Base-by-base conservation (phyloP, 2,113 vertebrate species). In the Tangachromis dhanisi region DNA sequence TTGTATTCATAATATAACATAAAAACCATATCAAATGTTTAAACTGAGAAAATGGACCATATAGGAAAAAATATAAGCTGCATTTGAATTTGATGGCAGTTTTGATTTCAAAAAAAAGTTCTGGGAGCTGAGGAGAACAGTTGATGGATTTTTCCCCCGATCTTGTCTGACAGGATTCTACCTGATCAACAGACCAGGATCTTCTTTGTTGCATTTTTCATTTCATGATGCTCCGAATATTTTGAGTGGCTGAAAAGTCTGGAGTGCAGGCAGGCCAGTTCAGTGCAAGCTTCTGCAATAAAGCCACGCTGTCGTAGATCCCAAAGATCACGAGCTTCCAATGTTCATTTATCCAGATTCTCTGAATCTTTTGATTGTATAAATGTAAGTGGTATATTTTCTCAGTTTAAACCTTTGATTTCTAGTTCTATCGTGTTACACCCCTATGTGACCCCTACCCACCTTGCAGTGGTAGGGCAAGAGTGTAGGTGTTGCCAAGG, bases 121-220 rank as follows among this genome's bases (percentile, higher is more conserved):
- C 5, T 26, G 40, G 40, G 68, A 45, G 24, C 40, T 45, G 38
- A 73, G 2, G 21, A 10, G 66, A 17, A 6, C 2, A 10, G 2
- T 0, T 14, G 21, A 26, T 24, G 40, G 5, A 31, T 61, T 61
- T 31, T 0, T 0, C 29, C 14, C 24, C 24, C 14, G 5, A 19
- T 29, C 21, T 26, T 45, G 68, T 26, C 12, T 71, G 12, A 42
- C 9, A 47, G 21, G 9, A 45, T 26, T 73, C 68, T 26, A 73
- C 14, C 40, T 29, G 8, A 7, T 45, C 14, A 17, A 71, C 66
- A 71, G 63, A 24, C n/a, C 35, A 4, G n/a, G 7, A 40, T 9
- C 35, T 14, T 71, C 63, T 40, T 24, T 40, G 11, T 68, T 12
- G 19, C n/a, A 42, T 71, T 71, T 68, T 68, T 68, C 7, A 8